Base-by-base conservation (phyloP, 2,888 invertebrate species). In the Sabatieria punctata region DNA sequence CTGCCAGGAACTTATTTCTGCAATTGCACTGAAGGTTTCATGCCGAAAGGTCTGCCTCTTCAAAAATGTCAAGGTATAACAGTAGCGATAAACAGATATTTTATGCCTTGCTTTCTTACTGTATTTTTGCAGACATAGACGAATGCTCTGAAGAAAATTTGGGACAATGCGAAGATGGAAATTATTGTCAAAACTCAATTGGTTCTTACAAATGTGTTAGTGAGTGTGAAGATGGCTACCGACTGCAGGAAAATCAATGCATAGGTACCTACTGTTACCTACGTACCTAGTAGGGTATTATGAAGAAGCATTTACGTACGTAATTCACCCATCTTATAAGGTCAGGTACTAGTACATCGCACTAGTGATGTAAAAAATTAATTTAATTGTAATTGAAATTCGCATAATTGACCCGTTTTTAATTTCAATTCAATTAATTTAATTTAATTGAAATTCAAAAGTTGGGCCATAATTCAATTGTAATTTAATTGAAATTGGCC, bases 161-260 rank as follows among this genome's bases (percentile, higher is more conserved):
- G 35, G 38, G 23, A 26, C n/a, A 27, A 2, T 51, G 51, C 24
- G 35, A 33, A 13, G 15, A 13, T n/a, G 26, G 46, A 27, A 25
- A 39, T 3, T 13, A 13, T 2, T 86, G 86, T 64, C 77, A 76
- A 53, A 86, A 82, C 63, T 74, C 78, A 0, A 36, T 46, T 18
- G 52, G 53, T 22, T 74, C 80, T 55, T 84, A 77, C 58, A 79
- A 77, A 60, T 86, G 86, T 63, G 21, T 44, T 2, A 2, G 2
- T 2, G 4, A 4, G 8, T 45, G 45, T 22, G n/a, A 4, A 4
- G 15, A 8, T 2, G 50, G 50, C n/a, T 50, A 36, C 24, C 11
- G 24, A 4, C 11, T 41, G 23, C 23, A 15, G 4, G n/a, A 25
- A 4, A 47, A 41, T 3, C 13, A 21, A n/a, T 48, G 41, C 39